Conservation (phyloP, 2,888 invertebrate species). For the Tachina grossa region DNA sequence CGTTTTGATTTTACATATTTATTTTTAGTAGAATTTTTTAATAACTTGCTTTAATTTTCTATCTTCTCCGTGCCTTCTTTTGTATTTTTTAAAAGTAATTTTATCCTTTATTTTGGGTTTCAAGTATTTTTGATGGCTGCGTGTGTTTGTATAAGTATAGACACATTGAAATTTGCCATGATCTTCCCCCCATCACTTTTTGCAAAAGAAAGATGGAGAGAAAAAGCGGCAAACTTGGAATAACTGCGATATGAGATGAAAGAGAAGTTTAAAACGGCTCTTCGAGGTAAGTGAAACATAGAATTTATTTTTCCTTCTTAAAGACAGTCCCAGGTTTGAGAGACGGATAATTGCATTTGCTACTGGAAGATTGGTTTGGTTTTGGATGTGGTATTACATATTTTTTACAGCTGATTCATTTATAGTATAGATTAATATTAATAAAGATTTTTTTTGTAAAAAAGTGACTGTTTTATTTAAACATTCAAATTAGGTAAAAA, state of each 20-base stretch:
- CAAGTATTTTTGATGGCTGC: constrained; percentile 57
- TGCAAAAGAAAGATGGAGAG: constrained; percentile 40
- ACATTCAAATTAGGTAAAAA: too few relatives aligned
- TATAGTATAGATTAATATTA: not conserved
- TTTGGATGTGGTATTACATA: constrained; percentile 34
- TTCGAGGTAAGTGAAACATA: constrained; percentile 42
- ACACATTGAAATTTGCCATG: constrained; percentile 41
- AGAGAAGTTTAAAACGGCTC: not conserved
- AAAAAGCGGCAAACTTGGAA: constrained; percentile 24
- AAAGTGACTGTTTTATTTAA: not conserved
- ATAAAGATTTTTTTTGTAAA: constrained; percentile 21
- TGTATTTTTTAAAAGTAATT: constrained; percentile 59
- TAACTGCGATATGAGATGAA: not conserved
- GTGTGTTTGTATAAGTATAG: constrained; percentile 24
- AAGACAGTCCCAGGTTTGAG: constrained; percentile 2
- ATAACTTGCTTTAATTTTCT: constrained; percentile 21
- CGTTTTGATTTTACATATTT: not conserved
- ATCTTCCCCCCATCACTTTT: constrained; percentile 17
- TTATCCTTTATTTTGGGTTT: constrained; percentile 69
- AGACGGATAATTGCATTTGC: constrained; percentile 14
- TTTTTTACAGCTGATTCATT: not conserved
- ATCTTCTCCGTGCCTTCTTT: constrained; percentile 23
- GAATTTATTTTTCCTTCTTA: constrained; percentile 6
- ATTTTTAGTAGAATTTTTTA: not conserved
- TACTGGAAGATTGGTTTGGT: constrained; percentile 52